A percentile compares a stretch with the other conserved stretches of the same genome.
Conservation (phyloP, 2,113 vertebrate genomes). For the Dasyurus viverrinus region DNA sequence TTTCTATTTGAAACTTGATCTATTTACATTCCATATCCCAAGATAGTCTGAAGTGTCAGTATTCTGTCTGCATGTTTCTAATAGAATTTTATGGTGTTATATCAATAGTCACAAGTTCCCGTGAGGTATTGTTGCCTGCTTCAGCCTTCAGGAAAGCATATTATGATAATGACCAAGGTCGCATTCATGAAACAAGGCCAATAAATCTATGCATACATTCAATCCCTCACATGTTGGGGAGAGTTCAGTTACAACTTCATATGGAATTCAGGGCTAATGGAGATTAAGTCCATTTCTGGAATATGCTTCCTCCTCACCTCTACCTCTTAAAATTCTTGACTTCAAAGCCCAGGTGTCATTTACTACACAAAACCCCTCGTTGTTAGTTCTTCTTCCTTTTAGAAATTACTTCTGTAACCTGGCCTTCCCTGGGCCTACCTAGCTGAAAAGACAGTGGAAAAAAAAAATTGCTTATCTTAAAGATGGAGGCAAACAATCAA, state of each 20-base stretch:
- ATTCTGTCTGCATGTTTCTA: slow-evolving; percentile 75
- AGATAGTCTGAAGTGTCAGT: slow-evolving; percentile 74
- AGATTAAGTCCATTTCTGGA: neutral
- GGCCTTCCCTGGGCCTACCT: neutral
- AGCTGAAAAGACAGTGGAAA: neutral
- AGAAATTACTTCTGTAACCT: neutral
- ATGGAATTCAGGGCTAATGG: neutral
- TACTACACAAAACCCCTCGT: neutral
- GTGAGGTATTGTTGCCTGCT: slow-evolving; percentile 43
- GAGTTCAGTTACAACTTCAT: neutral
- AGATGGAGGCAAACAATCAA: neutral
- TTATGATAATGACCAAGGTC: slow-evolving; percentile 64
- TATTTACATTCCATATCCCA: slow-evolving; percentile 75
- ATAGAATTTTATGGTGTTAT: slow-evolving; percentile 63
- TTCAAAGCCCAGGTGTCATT: neutral
- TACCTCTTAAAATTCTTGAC: neutral
- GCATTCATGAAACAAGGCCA: slow-evolving; percentile 43
- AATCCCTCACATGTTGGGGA: slow-evolving; percentile 1
- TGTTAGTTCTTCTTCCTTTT: neutral
- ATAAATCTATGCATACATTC: neutral
- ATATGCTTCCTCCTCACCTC: neutral
- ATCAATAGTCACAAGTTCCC: slow-evolving; percentile 46
- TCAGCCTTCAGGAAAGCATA: slow-evolving; percentile 37
- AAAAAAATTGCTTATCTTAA: neutral
- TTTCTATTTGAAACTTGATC: slow-evolving; percentile 72